Conservation (phyloP, 2,888 invertebrate genomes). For the Epinotia bilunana region DNA sequence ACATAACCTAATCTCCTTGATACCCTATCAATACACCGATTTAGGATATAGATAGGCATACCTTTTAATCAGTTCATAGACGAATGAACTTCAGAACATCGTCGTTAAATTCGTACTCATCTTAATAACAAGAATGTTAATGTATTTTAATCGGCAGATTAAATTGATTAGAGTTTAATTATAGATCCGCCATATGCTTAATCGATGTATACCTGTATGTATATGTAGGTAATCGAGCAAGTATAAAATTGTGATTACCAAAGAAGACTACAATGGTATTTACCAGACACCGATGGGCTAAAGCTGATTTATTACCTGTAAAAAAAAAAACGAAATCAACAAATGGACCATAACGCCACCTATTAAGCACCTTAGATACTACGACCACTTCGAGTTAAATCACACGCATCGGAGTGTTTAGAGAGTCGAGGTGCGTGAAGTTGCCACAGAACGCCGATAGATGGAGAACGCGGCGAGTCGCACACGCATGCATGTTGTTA, state of each 20-base stretch:
- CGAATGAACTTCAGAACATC: constrained; percentile 19
- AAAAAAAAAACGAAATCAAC: constrained; percentile 26
- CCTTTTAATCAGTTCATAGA: constrained; percentile 11
- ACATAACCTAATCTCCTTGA: constrained; percentile 25
- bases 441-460: constrained; percentile 6
- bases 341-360: constrained; percentile 23
- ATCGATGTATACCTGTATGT: background rate
- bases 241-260: too few species aligned
- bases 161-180: background rate
- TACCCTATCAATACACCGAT: constrained; percentile 31
- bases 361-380: constrained; percentile 4
- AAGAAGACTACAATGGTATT: background rate
- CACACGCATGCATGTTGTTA: constrained; percentile 33
- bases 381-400: background rate
- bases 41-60: constrained; percentile 13
- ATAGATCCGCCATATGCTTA: background rate
- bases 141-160: constrained; percentile 22
- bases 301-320: constrained; percentile 32
- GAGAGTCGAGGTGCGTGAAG: background rate
- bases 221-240: too few species aligned
- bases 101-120: background rate
- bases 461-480: constrained; percentile 21
- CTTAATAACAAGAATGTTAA: background rate
- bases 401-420: constrained; percentile 16
- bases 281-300: background rate